Conservation (phyloP, 2,888 invertebrate genomes). For the Cynaeus angustus region DNA sequence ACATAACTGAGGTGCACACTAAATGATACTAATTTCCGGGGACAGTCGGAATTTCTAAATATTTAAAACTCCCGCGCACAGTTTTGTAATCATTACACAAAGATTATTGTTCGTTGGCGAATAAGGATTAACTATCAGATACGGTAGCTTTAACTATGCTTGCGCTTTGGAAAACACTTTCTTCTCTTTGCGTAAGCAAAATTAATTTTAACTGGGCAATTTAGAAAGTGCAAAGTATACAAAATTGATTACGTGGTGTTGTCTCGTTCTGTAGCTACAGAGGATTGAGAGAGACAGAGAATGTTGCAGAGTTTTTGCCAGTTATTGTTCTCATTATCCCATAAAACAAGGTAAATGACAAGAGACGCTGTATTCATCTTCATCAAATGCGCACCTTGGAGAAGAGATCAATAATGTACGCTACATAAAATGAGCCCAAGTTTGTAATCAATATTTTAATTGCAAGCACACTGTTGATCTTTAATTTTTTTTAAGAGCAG, state of each 20-base stretch:
- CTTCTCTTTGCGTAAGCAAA: conserved; percentile 13
- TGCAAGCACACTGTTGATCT: no score
- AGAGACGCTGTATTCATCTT: neutral
- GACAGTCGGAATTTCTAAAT: neutral
- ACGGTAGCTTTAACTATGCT: neutral
- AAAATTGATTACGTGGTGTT: conserved; percentile 14
- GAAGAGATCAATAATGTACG: neutral
- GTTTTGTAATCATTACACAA: neutral
- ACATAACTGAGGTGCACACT: neutral
- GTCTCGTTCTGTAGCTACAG: neutral
- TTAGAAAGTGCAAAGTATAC: conserved; percentile 12
- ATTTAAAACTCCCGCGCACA: conserved; percentile 9
- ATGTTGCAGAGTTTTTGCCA: no score
- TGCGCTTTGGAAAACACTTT: neutral
- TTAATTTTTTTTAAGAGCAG: no score
- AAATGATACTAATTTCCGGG: neutral
- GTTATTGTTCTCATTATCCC: no score
- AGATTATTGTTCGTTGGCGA: neutral
- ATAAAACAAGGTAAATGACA: neutral
- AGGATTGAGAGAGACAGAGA: conserved; percentile 2
- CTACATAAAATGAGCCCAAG: no score
- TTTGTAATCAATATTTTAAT: no score
- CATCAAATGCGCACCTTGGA: neutral
- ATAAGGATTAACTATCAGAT: neutral
- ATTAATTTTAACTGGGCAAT: neutral